Base-by-base conservation (phyloP, 2,888 invertebrate genomes). In the Harpalus rufipes region DNA sequence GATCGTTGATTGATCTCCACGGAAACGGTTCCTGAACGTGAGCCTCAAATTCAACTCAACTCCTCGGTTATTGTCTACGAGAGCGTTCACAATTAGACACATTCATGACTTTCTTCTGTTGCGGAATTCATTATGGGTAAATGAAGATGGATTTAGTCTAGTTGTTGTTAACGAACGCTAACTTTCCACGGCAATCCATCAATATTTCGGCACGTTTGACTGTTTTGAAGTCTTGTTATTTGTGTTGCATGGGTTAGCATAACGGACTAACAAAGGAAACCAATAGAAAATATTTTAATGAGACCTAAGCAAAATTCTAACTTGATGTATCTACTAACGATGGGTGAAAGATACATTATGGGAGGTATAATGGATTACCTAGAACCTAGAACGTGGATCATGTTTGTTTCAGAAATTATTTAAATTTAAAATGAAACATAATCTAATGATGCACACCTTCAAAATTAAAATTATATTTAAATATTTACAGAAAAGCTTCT, bases 41-140 rank as follows among this genome's bases (percentile, higher is more conserved):
- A n/a, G 10, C 21, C 32, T 14, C 14, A 14, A 41, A 41, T 32
- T 32, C 32, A 32, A 32, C 32, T 32, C 32, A 5, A 32, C 32
- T 32, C 3, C 32, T 32, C 32, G 18, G 72, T 41, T 41, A 74
- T 82, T 82, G 68, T 39, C 72, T 82, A 51, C 41, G 81, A 81
- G 81, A 7, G 44, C 14, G 72, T 44, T 68, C 44, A 41, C 83
- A 83, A 83, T 83, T 83, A 74, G 74, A 72, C 72, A 83, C 83
- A 83, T 83, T 83, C 76, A 83, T 83, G 83, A 83, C 59, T 83
- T 83, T 83, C 83, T 83, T 83, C 83, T 61, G 61, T 41, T 44
- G 84, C 44, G 78, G 84, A 84, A 84, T 78, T 78, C 84, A 84
- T 84, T 84, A 84, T 18, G 63, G n/a, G 84, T 65, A 84, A 84